Evolutionary conservation across 2,113 vertebrate genomes (phyloP).

Genomic region (Gavialis gangeticus): DNA sequence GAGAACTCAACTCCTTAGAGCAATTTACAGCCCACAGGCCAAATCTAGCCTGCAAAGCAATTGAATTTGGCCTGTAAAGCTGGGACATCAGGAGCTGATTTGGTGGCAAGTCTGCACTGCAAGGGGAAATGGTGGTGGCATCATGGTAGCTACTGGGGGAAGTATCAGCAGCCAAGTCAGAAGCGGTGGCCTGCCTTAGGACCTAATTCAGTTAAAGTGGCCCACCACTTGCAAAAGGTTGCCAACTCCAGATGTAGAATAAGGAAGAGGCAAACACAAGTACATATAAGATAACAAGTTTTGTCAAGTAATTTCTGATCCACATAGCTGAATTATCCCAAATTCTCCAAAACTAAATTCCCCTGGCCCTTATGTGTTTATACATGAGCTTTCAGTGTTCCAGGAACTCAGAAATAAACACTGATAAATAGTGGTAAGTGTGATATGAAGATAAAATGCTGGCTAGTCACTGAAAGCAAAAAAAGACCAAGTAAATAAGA

Average conservation of each 20-base stretch:
- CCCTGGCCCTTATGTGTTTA: neutral
- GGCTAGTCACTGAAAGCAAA: neutral
- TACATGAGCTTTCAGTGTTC: neutral
- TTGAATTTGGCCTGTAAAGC: too few species aligned
- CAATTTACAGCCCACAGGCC: too few species aligned
- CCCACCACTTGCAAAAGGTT: too few species aligned
- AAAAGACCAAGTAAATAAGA: neutral
- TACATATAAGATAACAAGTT: neutral
- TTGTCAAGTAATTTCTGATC: neutral
- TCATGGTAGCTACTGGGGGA: too few species aligned
- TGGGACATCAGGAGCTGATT: too few species aligned
- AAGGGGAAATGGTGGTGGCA: too few species aligned
- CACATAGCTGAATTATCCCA: neutral
- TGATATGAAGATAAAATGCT: neutral
- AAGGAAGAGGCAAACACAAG: neutral
- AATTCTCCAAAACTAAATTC: neutral
- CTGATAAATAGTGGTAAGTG: neutral
- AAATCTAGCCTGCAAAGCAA: too few species aligned
- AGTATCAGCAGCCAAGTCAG: too few species aligned
- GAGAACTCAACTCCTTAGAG: neutral
- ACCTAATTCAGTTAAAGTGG: too few species aligned
- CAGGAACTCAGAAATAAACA: neutral
- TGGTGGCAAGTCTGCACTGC: too few species aligned
- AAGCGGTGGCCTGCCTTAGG: too few species aligned
- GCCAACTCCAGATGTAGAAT: neutral